These are phyloP conservation scores for Marisa cornuarietis DNA, from an alignment of 1,140 invertebrate species.

Conservation along the genomic window DNA sequence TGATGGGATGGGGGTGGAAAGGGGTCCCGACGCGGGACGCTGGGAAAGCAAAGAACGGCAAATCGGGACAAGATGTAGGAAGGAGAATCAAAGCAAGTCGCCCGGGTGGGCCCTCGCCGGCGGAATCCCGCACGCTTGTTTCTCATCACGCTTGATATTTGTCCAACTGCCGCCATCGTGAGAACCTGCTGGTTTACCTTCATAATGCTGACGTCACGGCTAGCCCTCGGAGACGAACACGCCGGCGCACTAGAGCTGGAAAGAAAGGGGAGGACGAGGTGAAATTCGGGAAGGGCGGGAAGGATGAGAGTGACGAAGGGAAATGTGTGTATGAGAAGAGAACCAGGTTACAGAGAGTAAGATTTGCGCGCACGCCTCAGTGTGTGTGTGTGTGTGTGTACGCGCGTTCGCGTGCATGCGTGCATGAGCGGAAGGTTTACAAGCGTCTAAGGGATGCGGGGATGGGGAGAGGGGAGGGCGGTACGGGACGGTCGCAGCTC, in stretches of 20 bases:
- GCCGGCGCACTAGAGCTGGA: too few species aligned
- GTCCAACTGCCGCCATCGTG: conserved; percentile 4
- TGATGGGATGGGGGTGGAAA: not conserved
- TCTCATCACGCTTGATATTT: conserved; percentile 22
- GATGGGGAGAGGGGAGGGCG: too few species aligned
- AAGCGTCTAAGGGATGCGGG: too few species aligned
- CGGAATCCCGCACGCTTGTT: conserved; percentile 6
- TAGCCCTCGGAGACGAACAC: not conserved
- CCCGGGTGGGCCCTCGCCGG: conserved; percentile 9
- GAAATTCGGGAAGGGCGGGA: too few species aligned
- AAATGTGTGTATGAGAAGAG: not conserved
- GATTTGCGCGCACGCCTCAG: too few species aligned
- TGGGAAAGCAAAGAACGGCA: conserved; percentile 8
- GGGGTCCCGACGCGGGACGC: not conserved
- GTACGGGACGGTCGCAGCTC: too few species aligned
- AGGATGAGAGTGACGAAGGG: not conserved
- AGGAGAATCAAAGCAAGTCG: not conserved
- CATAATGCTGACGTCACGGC: not conserved
- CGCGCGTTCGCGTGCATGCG: too few species aligned
- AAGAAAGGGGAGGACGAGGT: too few species aligned
- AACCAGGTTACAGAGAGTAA: not conserved
- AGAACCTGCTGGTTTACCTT: not conserved
- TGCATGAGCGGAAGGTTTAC: too few species aligned
- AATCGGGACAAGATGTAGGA: conserved; percentile 13
- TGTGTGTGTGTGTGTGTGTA: too few species aligned